phyloP scores from a whole-genome alignment of 1,140 invertebrate species.

The Drosophila saltans region DNA sequence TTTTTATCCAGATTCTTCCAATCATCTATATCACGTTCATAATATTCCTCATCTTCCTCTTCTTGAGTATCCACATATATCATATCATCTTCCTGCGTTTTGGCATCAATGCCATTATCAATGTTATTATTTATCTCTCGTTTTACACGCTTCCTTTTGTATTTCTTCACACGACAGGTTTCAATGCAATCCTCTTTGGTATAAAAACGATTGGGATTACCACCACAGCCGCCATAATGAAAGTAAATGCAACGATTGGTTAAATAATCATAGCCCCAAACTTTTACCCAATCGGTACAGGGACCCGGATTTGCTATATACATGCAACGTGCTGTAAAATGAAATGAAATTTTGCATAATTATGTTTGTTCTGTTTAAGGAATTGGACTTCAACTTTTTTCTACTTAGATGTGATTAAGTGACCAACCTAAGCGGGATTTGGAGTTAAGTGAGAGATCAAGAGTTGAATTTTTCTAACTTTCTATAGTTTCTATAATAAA shows the following conservation, averaged over 20 bases:
- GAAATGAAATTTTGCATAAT: too few species aligned
- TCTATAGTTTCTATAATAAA: too few species aligned
- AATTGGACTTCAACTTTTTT: too few species aligned
- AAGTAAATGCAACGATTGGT: conserved; percentile 62
- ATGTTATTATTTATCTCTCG: neutral
- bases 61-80: conserved; percentile 2
- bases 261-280: conserved; percentile 58
- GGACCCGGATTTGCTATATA: conserved; percentile 49
- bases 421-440: too few species aligned
- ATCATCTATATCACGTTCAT: conserved; percentile 40
- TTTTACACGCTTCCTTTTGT: conserved; percentile 6
- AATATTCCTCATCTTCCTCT: conserved; percentile 34
- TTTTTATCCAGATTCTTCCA: conserved; percentile 30
- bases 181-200: conserved; percentile 45
- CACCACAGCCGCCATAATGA: conserved; percentile 59
- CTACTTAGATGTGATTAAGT: too few species aligned
- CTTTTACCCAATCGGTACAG: conserved; percentile 37
- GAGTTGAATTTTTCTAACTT: too few species aligned
- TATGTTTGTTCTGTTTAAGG: too few species aligned
- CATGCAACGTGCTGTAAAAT: conserved; percentile 27
- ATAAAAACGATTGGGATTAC: conserved; percentile 60
- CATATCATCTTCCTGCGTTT: neutral
- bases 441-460: too few species aligned
- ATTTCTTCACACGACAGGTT: conserved; percentile 36
- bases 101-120: neutral